Evolutionary conservation across 2,113 vertebrate genomes (phyloP).

Genomic region (Varanus komodoensis): DNA sequence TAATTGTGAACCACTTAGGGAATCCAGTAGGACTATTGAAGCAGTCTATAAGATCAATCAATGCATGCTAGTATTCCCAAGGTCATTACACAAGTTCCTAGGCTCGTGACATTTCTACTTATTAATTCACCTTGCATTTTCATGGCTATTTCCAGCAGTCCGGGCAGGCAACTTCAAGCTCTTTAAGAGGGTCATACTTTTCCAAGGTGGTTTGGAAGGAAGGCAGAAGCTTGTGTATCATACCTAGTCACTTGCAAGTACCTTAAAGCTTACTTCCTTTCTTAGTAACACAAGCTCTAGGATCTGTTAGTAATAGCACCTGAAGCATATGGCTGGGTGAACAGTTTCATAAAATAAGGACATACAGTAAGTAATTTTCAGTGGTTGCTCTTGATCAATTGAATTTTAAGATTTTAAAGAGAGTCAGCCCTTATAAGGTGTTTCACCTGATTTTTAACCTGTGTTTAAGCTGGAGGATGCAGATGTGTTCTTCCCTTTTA

Average conservation of each 20-base stretch:
- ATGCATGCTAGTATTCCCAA: neutral
- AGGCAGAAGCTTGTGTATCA: neutral
- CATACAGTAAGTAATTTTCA: neutral
- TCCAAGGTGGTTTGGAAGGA: neutral
- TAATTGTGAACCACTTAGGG: neutral
- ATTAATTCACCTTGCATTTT: neutral
- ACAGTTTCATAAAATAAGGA: neutral
- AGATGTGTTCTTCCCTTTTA: neutral
- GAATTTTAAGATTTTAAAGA: neutral
- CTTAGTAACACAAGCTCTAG: neutral
- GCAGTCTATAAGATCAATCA: no score
- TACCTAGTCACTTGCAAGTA: neutral
- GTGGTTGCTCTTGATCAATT: neutral
- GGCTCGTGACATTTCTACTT: neutral
- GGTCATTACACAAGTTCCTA: neutral
- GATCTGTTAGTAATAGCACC: neutral
- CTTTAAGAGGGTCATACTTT: neutral
- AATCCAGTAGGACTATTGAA: no score
- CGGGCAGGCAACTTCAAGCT: neutral
- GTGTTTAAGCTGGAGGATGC: neutral
- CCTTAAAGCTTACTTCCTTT: neutral
- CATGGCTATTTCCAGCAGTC: neutral
- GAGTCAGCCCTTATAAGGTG: neutral
- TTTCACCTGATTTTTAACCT: neutral
- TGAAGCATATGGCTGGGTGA: neutral